Percentiles rank a stretch among this genome's conserved stretches.
Evolutionary conservation across 2,797 vertebrate species (phyloP).

Genomic region (Leucoraja ocellata): DNA sequence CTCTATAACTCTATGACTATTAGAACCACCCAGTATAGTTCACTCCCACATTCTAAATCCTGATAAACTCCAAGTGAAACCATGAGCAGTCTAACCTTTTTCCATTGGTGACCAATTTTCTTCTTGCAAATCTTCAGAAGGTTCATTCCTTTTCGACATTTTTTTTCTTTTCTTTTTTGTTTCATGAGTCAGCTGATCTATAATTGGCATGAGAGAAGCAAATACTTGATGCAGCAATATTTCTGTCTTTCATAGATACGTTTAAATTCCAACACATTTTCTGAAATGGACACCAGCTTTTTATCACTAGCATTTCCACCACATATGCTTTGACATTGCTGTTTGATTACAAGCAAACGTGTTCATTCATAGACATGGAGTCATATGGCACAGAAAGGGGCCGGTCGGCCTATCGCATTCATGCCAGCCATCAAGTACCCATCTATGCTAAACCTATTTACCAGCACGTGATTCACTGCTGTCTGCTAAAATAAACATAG

Average conservation of each 20-base stretch:
- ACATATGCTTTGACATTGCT: too few species aligned
- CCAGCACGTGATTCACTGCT: too few species aligned
- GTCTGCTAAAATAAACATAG: too few species aligned
- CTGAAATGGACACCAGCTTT: too few species aligned
- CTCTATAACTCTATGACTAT: too few species aligned
- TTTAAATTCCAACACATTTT: background rate
- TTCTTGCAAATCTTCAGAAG: background rate
- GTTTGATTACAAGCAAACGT: too few species aligned
- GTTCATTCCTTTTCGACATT: background rate
- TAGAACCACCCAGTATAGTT: background rate
- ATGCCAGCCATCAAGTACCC: too few species aligned
- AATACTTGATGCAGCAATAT: background rate
- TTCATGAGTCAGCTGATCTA: background rate
- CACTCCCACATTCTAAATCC: background rate
- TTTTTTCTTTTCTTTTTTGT: background rate
- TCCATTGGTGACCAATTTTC: background rate
- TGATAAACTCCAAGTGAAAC: background rate
- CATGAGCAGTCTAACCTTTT: background rate
- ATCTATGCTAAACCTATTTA: too few species aligned
- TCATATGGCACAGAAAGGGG: too few species aligned
- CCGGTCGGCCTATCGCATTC: too few species aligned
- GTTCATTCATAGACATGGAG: too few species aligned
- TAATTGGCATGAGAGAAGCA: background rate
- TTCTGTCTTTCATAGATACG: background rate
- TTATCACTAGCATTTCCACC: too few species aligned